Conservation (phyloP, 2,797 vertebrate species). For the Lepidocolaptes lacrymiger region DNA sequence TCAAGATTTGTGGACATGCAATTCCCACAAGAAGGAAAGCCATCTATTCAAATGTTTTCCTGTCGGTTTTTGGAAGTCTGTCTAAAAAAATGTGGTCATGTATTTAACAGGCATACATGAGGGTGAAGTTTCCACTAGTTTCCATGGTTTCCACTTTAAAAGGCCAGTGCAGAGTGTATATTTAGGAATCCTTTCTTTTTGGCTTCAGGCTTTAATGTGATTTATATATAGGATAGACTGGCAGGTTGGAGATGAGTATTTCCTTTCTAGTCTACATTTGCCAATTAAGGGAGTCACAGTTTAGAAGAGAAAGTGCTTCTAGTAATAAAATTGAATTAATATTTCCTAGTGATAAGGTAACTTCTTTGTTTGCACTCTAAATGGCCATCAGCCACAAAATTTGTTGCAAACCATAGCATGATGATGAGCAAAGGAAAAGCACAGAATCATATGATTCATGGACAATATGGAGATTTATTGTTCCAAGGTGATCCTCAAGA, state of each 20-base stretch:
- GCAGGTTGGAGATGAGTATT: background rate
- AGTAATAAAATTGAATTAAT: background rate
- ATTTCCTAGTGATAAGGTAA: background rate
- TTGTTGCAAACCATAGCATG: background rate
- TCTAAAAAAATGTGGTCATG: background rate
- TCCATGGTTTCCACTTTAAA: constrained; percentile 15
- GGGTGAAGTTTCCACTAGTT: background rate
- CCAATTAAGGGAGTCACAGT: background rate
- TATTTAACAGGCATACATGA: background rate
- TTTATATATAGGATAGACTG: background rate
- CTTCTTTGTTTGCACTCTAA: background rate
- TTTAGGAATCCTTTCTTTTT: background rate
- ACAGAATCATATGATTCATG: background rate
- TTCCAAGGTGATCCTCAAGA: background rate
- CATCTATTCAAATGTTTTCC: background rate
- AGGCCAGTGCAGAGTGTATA: background rate
- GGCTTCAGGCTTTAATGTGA: background rate
- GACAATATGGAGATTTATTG: background rate
- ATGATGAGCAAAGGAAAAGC: background rate
- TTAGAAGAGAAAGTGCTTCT: background rate
- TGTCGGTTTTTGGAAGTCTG: background rate
- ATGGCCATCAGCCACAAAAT: background rate
- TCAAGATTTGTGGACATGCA: background rate
- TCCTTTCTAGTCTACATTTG: background rate
- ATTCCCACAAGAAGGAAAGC: background rate